A percentile compares a stretch with the other conserved stretches of the same genome.
These are phyloP conservation scores for Neopipo cinnamomea DNA, from an alignment of 2,113 vertebrate genomes.

Conservation along the genomic window DNA sequence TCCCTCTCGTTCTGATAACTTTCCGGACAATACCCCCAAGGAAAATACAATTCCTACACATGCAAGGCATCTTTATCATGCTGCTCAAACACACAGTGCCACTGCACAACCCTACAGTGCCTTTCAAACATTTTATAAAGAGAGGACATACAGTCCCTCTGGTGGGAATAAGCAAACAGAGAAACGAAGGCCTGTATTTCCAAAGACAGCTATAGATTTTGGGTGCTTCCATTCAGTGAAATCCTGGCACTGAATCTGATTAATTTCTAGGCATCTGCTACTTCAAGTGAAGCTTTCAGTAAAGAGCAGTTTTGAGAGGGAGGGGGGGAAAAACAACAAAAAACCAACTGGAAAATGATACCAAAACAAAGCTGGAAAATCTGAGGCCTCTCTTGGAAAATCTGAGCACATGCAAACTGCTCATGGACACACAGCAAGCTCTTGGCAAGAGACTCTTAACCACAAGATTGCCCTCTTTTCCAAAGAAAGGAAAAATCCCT, in stretches of 20 bases:
- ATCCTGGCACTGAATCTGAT: not conserved
- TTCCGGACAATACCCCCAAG: not conserved
- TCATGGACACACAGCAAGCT: not conserved
- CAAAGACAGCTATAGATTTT: not conserved
- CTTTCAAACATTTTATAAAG: not conserved
- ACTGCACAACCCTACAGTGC: not conserved
- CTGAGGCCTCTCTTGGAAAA: conserved; percentile 8
- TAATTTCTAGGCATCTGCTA: not conserved
- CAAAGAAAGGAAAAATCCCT: not conserved
- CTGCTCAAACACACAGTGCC: not conserved
- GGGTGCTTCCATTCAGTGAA: not conserved
- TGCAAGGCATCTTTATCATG: conserved; percentile 14
- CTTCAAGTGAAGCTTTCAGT: not conserved
- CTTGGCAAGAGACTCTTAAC: conserved; percentile 8
- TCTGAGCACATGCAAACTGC: not conserved
- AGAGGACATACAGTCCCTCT: not conserved
- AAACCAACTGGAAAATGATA: not conserved
- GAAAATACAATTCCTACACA: not conserved
- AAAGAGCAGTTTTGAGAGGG: not conserved
- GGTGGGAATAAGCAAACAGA: not conserved
- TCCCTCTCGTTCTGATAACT: not conserved
- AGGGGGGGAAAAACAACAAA: not conserved
- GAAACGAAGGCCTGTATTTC: not conserved
- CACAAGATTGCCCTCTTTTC: not conserved
- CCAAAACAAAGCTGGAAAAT: not conserved